These are phyloP conservation scores for human DNA, from an alignment of 2,113 vertebrate genomes.

Conservation along the genomic window GRCh38 chr14:50128501-50129000, in stretches of 20 bases:
- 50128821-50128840: neutral
- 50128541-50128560: neutral
- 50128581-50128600: neutral
- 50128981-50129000: neutral
- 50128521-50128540: neutral
- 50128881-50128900: too few species aligned
- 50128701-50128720: neutral
- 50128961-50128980: conserved; percentile 31
- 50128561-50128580: neutral
- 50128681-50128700: neutral
- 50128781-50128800: too few species aligned
- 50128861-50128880: too few species aligned
- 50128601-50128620: neutral
- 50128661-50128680: neutral
- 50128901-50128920: too few species aligned
- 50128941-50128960: conserved; percentile 15
- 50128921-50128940: neutral
- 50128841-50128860: too few species aligned
- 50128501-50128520: neutral
- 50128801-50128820: too few species aligned
- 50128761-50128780: neutral
- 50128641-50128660: neutral
- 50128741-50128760: neutral
- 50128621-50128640: neutral
- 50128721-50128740: neutral